These are phyloP conservation scores for Xenus cinereus DNA, from an alignment of 2,113 vertebrate genomes.

Conservation along the genomic window DNA sequence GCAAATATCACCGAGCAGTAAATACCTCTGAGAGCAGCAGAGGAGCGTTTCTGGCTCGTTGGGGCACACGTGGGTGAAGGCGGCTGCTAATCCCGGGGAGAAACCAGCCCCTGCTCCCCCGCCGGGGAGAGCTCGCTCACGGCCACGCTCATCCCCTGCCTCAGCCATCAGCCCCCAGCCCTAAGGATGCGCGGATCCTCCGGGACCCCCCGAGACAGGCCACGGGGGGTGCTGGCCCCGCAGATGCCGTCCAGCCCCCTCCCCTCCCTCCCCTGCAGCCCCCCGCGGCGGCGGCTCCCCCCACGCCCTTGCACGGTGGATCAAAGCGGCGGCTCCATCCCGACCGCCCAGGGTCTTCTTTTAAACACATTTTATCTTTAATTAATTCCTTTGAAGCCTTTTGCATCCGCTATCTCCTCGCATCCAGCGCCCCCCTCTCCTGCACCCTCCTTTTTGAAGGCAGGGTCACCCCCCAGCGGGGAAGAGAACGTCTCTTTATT, in stretches of 20 bases:
- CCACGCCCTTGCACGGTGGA: rapidly evolving
- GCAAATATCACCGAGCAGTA: conserved; percentile 15
- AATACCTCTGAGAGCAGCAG: conserved; percentile 6
- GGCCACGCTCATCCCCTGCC: neutral
- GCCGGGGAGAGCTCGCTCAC: neutral
- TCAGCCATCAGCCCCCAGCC: neutral
- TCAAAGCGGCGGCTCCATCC: neutral
- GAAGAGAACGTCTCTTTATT: neutral
- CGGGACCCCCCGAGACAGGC: neutral
- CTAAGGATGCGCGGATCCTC: rapidly evolving
- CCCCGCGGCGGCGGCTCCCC: rapidly evolving
- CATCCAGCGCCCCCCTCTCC: neutral
- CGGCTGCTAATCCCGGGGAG: neutral
- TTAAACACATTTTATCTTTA: conserved; percentile 46
- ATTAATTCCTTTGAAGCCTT: conserved; percentile 64
- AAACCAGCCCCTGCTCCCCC: neutral
- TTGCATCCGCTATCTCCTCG: neutral
- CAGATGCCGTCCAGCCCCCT: neutral
- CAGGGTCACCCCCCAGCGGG: neutral
- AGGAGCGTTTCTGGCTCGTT: neutral
- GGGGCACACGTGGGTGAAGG: neutral
- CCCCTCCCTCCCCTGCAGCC: neutral
- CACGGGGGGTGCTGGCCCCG: rapidly evolving
- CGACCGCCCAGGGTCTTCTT: neutral
- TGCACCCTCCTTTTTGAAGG: neutral